Evolutionary conservation across 2,797 vertebrate species (phyloP).

Genomic region (Arnoldichthys spilopterus): DNA sequence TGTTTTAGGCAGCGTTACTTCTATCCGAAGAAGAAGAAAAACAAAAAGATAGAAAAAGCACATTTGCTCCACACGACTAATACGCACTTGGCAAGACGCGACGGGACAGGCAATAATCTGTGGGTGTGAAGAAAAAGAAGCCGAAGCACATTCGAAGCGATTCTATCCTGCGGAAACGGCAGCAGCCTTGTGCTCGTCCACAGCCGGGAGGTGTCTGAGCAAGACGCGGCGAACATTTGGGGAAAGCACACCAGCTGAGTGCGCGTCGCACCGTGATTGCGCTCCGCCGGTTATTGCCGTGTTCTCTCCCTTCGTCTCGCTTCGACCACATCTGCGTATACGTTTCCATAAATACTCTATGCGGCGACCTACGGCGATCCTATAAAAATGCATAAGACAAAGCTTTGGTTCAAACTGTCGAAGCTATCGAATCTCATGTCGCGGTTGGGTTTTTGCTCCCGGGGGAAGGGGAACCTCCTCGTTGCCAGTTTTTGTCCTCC

Average conservation of each 20-base stretch:
- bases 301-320: conserved; percentile 44
- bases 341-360: conserved; percentile 56
- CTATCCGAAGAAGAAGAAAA: conserved; percentile 66
- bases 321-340: conserved; percentile 59
- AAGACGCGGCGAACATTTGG: conserved; percentile 73
- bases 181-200: conserved; percentile 72
- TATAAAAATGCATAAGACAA: conserved; percentile 82
- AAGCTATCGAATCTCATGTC: conserved; percentile 64
- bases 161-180: conserved; percentile 68
- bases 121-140: conserved; percentile 29
- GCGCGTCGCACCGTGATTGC: conserved; percentile 65
- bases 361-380: conserved; percentile 71
- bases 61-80: conserved; percentile 59
- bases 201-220: conserved; percentile 62
- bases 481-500: conserved; percentile 14
- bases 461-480: conserved; percentile 63
- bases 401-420: conserved; percentile 87
- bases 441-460: conserved; percentile 57
- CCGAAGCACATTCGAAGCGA: conserved; percentile 76
- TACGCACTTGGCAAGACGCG: conserved; percentile 62
- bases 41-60: conserved; percentile 58
- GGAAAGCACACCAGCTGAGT: conserved; percentile 74
- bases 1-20: conserved; percentile 75
- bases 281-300: conserved; percentile 78
- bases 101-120: conserved; percentile 49